These are phyloP conservation scores for Dasysyrphus albostriatus DNA, from an alignment of 2,888 invertebrate species.

Conservation along the genomic window DNA sequence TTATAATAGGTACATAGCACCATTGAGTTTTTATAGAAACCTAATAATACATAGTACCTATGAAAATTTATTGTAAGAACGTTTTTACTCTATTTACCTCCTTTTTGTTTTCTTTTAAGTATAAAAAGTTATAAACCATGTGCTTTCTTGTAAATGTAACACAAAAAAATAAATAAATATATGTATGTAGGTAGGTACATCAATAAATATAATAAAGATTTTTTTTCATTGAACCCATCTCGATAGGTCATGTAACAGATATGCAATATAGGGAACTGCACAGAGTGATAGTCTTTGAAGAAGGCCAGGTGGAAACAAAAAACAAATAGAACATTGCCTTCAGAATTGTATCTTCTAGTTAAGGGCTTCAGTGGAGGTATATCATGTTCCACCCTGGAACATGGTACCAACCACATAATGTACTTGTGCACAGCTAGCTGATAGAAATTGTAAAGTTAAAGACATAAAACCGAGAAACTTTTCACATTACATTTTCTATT, in stretches of 20 bases:
- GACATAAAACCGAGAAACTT: conserved; percentile 4
- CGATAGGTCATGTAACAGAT: conserved; percentile 61
- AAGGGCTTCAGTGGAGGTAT: conserved; percentile 61
- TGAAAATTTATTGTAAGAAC: not conserved
- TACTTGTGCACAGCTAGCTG: conserved; percentile 33
- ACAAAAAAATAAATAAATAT: not conserved
- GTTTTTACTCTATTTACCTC: not conserved
- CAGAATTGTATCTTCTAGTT: conserved; percentile 50
- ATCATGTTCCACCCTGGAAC: conserved; percentile 61
- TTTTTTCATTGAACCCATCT: conserved; percentile 59
- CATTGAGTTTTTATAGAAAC: too few species aligned
- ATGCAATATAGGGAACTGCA: conserved; percentile 15
- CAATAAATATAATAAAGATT: not conserved
- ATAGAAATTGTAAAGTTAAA: conserved; percentile 3
- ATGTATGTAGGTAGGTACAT: too few species aligned
- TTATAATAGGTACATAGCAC: too few species aligned
- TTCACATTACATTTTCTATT: not conserved
- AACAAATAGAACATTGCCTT: conserved; percentile 58
- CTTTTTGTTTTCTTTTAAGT: not conserved
- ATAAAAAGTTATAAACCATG: not conserved
- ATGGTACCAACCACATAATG: conserved; percentile 21
- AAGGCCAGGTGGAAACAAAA: conserved; percentile 44
- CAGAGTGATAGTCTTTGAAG: conserved; percentile 8
- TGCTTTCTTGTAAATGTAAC: not conserved
- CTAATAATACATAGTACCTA: too few species aligned